A percentile compares a stretch with the other conserved stretches of the same genome.
These are phyloP conservation scores for Thumatha senex DNA, from an alignment of 2,888 invertebrate species.

Conservation along the genomic window DNA sequence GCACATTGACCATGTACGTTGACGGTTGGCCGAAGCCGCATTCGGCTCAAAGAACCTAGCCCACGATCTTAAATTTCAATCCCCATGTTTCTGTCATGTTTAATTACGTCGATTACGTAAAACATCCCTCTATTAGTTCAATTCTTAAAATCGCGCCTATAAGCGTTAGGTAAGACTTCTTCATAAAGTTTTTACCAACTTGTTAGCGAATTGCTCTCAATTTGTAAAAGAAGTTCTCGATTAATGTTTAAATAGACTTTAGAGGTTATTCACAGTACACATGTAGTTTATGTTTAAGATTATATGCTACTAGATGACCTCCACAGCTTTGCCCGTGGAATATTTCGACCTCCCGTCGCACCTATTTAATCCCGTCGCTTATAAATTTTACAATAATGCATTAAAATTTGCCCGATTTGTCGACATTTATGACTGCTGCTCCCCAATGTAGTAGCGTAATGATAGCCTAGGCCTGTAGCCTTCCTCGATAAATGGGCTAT, in stretches of 20 bases:
- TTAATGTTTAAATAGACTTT: neutral
- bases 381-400: no score
- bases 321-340: no score
- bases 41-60: conserved; percentile 10
- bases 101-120: conserved; percentile 27
- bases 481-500: no score
- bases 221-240: neutral
- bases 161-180: neutral
- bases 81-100: conserved; percentile 36
- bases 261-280: neutral
- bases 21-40: no score
- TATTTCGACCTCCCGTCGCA: no score
- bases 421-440: no score
- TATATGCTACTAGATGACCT: no score
- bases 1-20: no score
- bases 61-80: conserved; percentile 34
- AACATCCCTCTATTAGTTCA: conserved; percentile 8
- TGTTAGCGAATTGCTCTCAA: neutral
- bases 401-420: no score
- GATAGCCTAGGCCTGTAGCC: no score
- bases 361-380: no score
- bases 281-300: neutral
- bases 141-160: neutral
- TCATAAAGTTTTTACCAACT: conserved; percentile 5
- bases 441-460: no score